Evolutionary conservation across 1,140 invertebrate genomes (phyloP).

Genomic region (Drosophila sturtevanti): DNA sequence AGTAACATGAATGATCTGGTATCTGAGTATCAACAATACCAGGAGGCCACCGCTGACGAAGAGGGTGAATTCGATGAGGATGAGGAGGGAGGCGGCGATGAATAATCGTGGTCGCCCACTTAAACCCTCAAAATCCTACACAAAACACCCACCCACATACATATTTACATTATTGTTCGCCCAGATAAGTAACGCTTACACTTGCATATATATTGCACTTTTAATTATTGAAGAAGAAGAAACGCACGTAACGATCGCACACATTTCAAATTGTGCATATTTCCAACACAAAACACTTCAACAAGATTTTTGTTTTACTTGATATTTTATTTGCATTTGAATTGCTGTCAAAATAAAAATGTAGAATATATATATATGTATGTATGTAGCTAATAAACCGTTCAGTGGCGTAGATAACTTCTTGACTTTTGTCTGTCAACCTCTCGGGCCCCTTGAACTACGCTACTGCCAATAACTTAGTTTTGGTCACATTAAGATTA

Average conservation of each 20-base stretch:
- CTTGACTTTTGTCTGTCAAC: background rate
- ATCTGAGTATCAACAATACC: slow-evolving; percentile 95
- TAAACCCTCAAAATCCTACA: background rate
- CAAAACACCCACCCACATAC: background rate
- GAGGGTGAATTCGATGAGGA: slow-evolving; percentile 88
- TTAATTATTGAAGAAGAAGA: background rate
- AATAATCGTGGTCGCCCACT: slow-evolving; percentile 54
- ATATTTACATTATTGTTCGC: background rate
- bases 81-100: slow-evolving; percentile 84
- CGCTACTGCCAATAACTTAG: background rate
- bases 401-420: no score
- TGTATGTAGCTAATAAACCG: no score
- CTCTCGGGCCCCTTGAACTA: background rate
- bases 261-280: slow-evolving; percentile 18
- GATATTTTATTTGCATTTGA: background rate
- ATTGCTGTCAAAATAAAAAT: background rate
- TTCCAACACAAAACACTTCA: background rate
- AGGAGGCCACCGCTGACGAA: slow-evolving; percentile 89
- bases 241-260: background rate
- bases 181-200: background rate
- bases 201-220: no score
- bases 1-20: slow-evolving; percentile 92
- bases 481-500: background rate
- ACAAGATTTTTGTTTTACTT: background rate
- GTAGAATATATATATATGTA: no score